These are phyloP conservation scores for Belgica antarctica DNA, from an alignment of 2,888 invertebrate genomes.

Conservation along the genomic window DNA sequence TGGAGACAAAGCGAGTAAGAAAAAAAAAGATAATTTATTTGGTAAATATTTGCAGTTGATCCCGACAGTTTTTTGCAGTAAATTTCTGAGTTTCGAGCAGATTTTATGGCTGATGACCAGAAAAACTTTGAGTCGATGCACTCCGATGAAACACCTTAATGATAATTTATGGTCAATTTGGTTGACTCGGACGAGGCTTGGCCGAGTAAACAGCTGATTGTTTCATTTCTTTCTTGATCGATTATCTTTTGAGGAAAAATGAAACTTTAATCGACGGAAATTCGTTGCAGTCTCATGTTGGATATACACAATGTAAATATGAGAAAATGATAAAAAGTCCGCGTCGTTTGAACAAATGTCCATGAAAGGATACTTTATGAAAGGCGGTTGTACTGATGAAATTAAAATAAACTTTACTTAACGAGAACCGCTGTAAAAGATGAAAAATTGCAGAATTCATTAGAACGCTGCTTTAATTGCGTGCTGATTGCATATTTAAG, in stretches of 20 bases:
- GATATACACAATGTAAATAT: slow-evolving; percentile 17
- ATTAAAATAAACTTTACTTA: slow-evolving; percentile 11
- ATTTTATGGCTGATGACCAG: no score
- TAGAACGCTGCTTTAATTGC: slow-evolving; percentile 20
- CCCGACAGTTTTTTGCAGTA: not conserved
- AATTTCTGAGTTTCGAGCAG: no score
- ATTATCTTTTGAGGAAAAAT: not conserved
- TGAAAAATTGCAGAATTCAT: slow-evolving; percentile 1
- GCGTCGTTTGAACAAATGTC: not conserved
- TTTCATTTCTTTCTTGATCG: not conserved
- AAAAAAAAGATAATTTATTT: not conserved
- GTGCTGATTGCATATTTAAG: not conserved
- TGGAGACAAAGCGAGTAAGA: not conserved
- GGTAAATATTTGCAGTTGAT: slow-evolving; percentile 2
- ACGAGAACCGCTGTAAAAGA: not conserved
- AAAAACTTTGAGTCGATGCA: no score
- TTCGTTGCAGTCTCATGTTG: not conserved
- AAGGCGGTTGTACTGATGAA: not conserved
- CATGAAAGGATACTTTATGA: not conserved
- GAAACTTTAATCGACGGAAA: not conserved
- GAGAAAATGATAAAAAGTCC: not conserved
- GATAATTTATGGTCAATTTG: not conserved
- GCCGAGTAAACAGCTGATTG: not conserved
- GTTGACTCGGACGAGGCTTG: not conserved
- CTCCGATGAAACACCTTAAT: no score